Percentiles rank a stretch among this genome's conserved stretches.
Conservation (phyloP, 2,113 vertebrate species). For the Petromus typicus region DNA sequence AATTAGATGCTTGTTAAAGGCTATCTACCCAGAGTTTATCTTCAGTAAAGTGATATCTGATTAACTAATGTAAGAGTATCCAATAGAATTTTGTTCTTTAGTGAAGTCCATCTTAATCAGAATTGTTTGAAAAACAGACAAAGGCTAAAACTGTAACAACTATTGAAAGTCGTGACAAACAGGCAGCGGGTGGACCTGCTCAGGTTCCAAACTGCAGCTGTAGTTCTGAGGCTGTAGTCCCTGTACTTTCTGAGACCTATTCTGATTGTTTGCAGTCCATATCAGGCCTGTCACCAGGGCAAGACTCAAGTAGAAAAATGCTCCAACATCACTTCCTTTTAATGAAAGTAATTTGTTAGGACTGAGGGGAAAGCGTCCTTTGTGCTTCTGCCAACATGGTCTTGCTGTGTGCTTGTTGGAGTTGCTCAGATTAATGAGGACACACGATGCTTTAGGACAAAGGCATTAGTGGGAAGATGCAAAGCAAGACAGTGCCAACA, state of each 20-base stretch:
- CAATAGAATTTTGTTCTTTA: constrained; percentile 36
- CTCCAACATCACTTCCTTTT: constrained; percentile 82
- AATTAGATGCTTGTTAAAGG: neutral
- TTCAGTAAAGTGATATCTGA: neutral
- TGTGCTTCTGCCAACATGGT: constrained; percentile 80
- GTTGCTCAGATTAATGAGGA: constrained; percentile 74
- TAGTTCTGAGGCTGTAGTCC: neutral
- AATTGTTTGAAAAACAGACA: neutral
- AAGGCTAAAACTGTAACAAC: neutral
- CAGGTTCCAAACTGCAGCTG: neutral
- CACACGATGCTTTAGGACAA: constrained; percentile 74
- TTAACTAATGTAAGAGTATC: neutral
- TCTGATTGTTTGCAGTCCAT: constrained; percentile 66
- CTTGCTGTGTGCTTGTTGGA: constrained; percentile 73
- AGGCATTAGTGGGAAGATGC: constrained; percentile 72
- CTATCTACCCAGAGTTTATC: constrained; percentile 23
- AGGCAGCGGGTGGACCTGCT: neutral
- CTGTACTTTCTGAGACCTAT: neutral
- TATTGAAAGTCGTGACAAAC: neutral
- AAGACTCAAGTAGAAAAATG: constrained; percentile 77
- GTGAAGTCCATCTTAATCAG: neutral
- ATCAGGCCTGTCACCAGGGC: constrained; percentile 45
- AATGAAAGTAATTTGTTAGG: constrained; percentile 86
- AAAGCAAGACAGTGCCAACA: constrained; percentile 74
- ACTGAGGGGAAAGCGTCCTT: constrained; percentile 81